Evolutionary conservation across 2,888 invertebrate genomes (phyloP).

Genomic region (Rugalucina vietnamica): DNA sequence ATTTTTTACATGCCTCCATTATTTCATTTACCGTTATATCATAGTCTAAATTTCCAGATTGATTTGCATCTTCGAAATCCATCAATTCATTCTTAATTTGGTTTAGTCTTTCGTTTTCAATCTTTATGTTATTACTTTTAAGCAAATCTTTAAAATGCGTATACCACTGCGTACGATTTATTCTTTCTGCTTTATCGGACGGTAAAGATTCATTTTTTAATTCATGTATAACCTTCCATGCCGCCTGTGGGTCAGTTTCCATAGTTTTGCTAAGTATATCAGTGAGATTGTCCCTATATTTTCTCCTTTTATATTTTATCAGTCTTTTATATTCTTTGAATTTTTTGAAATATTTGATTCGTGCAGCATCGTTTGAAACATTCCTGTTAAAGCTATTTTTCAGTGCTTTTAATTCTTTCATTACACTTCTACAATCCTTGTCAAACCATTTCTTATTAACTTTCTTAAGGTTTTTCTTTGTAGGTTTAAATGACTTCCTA

Average conservation of each 20-base stretch:
- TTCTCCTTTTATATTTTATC: neutral
- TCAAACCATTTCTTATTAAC: neutral
- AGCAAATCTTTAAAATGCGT: neutral
- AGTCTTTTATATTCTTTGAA: neutral
- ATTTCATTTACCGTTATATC: too few species aligned
- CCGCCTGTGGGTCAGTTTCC: neutral
- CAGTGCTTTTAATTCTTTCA: neutral
- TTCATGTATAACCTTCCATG: neutral
- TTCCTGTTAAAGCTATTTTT: neutral
- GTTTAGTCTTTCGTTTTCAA: too few species aligned
- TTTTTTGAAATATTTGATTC: neutral
- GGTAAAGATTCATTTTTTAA: neutral
- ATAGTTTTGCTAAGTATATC: neutral
- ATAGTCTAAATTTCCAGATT: too few species aligned
- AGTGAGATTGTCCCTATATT: neutral
- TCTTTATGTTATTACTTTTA: too few species aligned
- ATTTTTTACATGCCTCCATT: too few species aligned
- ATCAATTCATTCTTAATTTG: too few species aligned
- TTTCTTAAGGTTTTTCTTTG: neutral
- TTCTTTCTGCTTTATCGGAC: neutral
- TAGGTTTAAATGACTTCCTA: neutral
- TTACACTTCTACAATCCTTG: neutral
- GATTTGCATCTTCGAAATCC: too few species aligned
- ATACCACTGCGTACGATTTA: neutral
- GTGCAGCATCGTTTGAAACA: neutral